Percentiles rank a stretch among this genome's conserved stretches.
Evolutionary conservation across 2,888 invertebrate species (phyloP).

Genomic region (Ypsolopha sequella): DNA sequence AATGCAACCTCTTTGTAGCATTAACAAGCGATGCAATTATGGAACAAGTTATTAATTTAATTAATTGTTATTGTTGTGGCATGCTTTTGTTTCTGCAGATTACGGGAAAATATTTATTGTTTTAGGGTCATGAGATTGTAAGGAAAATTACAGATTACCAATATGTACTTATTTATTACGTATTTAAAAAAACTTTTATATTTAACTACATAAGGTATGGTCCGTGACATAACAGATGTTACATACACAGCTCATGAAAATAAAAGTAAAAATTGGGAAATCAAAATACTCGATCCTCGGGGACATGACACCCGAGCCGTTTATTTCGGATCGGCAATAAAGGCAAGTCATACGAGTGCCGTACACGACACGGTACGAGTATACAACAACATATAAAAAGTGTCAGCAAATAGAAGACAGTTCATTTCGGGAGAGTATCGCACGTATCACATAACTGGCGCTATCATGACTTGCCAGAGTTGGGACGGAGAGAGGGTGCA

Average conservation of each 20-base stretch:
- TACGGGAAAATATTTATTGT: not conserved
- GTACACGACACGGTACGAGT: not conserved
- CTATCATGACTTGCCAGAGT: conserved; percentile 6
- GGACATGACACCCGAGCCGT: too few relatives aligned
- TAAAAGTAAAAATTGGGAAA: too few relatives aligned
- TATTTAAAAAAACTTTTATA: too few relatives aligned
- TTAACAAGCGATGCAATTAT: not conserved
- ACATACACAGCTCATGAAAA: too few relatives aligned
- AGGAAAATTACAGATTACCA: too few relatives aligned
- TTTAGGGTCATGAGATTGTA: not conserved
- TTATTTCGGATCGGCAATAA: too few relatives aligned
- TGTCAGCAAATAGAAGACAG: not conserved
- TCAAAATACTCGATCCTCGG: too few relatives aligned
- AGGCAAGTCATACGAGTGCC: too few relatives aligned
- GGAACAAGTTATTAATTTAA: not conserved
- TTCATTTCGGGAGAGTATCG: conserved; percentile 6
- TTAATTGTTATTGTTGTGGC: not conserved
- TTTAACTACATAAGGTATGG: too few relatives aligned
- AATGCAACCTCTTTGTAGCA: not conserved
- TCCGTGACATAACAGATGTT: too few relatives aligned
- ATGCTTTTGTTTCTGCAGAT: too few relatives aligned
- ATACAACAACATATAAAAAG: not conserved
- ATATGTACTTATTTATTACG: too few relatives aligned
- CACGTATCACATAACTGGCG: conserved; percentile 6
- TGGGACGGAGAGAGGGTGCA: not conserved